These are phyloP conservation scores for Macaca fascicularis DNA, from an alignment of 2,113 vertebrate genomes.

Conservation along the genomic window DNA sequence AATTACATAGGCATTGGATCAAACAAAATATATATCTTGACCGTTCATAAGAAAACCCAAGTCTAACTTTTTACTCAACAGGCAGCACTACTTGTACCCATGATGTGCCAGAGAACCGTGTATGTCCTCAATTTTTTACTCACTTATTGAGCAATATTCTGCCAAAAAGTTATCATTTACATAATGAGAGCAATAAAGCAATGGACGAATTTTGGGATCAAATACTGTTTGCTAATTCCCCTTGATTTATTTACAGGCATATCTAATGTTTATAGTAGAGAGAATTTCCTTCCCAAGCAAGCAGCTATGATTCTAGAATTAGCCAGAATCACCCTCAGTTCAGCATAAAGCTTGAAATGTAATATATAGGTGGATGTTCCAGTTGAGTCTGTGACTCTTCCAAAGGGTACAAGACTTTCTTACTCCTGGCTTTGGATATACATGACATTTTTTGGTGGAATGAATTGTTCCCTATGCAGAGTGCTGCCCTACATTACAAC, in stretches of 20 bases:
- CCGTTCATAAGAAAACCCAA: not conserved
- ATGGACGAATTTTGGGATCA: not conserved
- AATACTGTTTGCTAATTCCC: not conserved
- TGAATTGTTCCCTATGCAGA: not conserved
- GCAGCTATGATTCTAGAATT: not conserved
- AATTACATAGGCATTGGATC: not conserved
- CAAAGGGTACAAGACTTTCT: not conserved
- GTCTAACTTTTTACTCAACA: not conserved
- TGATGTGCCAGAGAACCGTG: not conserved
- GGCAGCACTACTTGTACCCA: not conserved
- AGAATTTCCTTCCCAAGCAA: not conserved
- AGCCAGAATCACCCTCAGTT: not conserved
- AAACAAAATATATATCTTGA: not conserved
- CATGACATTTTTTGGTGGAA: not conserved
- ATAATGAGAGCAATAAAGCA: not conserved
- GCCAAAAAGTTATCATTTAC: not conserved
- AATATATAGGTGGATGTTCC: not conserved
- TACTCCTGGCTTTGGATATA: not conserved
- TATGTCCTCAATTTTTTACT: not conserved
- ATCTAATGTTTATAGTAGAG: not conserved
- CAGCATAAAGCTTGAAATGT: not conserved
- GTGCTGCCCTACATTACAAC: accelerated
- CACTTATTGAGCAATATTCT: not conserved
- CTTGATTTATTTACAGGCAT: not conserved
- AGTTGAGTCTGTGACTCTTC: not conserved